A percentile compares a stretch with the other conserved stretches of the same genome.
Conservation (phyloP, 1,140 invertebrate species). For the Leptinotarsa lineolata region DNA sequence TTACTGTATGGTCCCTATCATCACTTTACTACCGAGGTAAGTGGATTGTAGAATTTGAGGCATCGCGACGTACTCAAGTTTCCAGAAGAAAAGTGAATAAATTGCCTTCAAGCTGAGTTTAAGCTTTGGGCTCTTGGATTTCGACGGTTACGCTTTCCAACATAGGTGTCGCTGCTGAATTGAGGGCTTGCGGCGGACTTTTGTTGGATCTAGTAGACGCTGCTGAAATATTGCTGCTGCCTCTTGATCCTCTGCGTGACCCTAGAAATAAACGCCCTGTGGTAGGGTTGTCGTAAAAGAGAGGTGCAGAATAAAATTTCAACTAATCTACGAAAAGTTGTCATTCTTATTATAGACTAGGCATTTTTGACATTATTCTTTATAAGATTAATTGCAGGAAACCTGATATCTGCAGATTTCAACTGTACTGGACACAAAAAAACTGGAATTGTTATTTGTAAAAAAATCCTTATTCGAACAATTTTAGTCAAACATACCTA, state of each 20-base stretch:
- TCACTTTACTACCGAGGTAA: slow-evolving; percentile 50
- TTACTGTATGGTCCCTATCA: slow-evolving; percentile 52
- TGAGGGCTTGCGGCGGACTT: slow-evolving; percentile 56
- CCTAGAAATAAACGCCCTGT: slow-evolving; percentile 63
- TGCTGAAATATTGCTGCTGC: slow-evolving; percentile 69
- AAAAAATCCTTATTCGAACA: no score
- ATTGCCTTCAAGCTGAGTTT: slow-evolving; percentile 32
- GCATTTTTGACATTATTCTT: neutral
- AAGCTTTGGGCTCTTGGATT: slow-evolving; percentile 54
- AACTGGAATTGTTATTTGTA: no score
- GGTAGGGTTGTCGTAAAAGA: slow-evolving; percentile 40
- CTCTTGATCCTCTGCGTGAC: slow-evolving; percentile 68
- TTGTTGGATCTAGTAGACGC: slow-evolving; percentile 60
- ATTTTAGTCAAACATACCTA: no score
- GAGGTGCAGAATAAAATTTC: slow-evolving; percentile 11
- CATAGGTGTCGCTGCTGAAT: slow-evolving; percentile 57
- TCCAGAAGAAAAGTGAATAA: slow-evolving; percentile 17
- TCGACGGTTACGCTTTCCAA: slow-evolving; percentile 65
- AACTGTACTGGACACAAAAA: no score
- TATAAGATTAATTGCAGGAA: no score
- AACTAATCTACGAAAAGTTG: neutral
- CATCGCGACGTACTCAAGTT: slow-evolving; percentile 28
- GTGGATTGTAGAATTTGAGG: slow-evolving; percentile 33
- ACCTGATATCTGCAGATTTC: no score
- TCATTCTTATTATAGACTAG: neutral